Percentiles rank a stretch among this genome's conserved stretches.
Evolutionary conservation across 1,140 invertebrate genomes (phyloP).

Genomic region (Drosophila prosaltans): DNA sequence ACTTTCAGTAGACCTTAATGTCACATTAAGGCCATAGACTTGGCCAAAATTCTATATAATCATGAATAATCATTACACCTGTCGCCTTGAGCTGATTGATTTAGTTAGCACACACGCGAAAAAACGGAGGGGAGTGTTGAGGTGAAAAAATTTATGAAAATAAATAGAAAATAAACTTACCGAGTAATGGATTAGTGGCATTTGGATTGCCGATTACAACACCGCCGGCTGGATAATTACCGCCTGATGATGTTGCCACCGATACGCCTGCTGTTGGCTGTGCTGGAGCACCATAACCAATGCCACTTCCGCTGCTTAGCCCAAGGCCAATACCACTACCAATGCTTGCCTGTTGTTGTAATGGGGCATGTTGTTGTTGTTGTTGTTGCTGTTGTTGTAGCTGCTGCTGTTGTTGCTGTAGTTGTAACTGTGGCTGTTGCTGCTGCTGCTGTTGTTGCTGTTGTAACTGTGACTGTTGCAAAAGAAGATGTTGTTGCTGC

Average conservation of each 20-base stretch:
- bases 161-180: constrained; percentile 48
- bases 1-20: too few relatives aligned
- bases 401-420: constrained; percentile 35
- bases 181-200: constrained; percentile 79
- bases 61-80: constrained; percentile 10
- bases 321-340: constrained; percentile 53
- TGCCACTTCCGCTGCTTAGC: constrained; percentile 14
- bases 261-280: constrained; percentile 53
- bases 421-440: constrained; percentile 12
- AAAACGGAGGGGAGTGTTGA: neutral
- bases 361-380: constrained; percentile 51
- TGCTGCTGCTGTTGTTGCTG: constrained; percentile 29
- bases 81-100: constrained; percentile 25
- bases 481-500: neutral
- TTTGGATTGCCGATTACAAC: constrained; percentile 80
- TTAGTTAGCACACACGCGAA: constrained; percentile 35
- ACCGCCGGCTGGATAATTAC: constrained; percentile 70
- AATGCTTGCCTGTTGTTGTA: constrained; percentile 68
- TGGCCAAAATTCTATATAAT: neutral
- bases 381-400: constrained; percentile 47
- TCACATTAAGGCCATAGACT: neutral
- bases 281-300: constrained; percentile 56
- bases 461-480: constrained; percentile 23
- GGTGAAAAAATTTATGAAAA: constrained; percentile 10
- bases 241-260: constrained; percentile 31